These are phyloP conservation scores for Agriopis marginaria DNA, from an alignment of 2,888 invertebrate species.

Conservation along the genomic window DNA sequence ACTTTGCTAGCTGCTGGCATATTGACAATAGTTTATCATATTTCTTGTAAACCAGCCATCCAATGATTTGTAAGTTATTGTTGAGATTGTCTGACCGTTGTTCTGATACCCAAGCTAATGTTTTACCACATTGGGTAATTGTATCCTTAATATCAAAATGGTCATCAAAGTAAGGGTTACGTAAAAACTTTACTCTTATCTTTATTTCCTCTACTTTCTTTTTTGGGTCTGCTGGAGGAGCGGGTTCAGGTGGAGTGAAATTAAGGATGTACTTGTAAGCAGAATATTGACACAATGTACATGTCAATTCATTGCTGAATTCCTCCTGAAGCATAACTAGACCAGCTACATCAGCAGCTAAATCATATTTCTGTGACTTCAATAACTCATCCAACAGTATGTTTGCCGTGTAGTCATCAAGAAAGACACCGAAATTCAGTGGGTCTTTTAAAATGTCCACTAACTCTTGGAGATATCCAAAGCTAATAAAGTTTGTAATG, in stretches of 20 bases:
- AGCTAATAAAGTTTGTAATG: slow-evolving; percentile 86
- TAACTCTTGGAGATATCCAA: slow-evolving; percentile 87
- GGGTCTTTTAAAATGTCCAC: slow-evolving; percentile 92
- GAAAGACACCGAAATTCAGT: slow-evolving; percentile 95
- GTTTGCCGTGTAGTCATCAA: slow-evolving; percentile 93
- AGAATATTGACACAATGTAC: slow-evolving; percentile 90
- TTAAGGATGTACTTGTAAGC: slow-evolving; percentile 89
- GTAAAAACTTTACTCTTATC: slow-evolving; percentile 91
- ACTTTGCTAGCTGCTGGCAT: slow-evolving; percentile 59
- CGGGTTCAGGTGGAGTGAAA: slow-evolving; percentile 53
- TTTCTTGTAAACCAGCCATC: slow-evolving; percentile 89
- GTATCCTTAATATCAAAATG: slow-evolving; percentile 94
- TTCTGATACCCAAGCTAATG: slow-evolving; percentile 88
- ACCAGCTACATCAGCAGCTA: slow-evolving; percentile 92
- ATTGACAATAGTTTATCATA: slow-evolving; percentile 78
- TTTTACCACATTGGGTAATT: slow-evolving; percentile 92
- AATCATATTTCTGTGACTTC: slow-evolving; percentile 87
- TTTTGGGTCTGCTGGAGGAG: slow-evolving; percentile 55
- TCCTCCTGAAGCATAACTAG: slow-evolving; percentile 97
- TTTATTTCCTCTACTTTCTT: slow-evolving; percentile 88
- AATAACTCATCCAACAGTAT: slow-evolving; percentile 93
- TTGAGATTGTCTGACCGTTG: slow-evolving; percentile 79
- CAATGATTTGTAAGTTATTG: slow-evolving; percentile 87
- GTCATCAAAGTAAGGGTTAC: slow-evolving; percentile 94
- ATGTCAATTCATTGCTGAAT: slow-evolving; percentile 89